Evolutionary conservation across 2,113 vertebrate genomes (phyloP), one percentile per base, ranked within the genome.

Genomic region (Haplochromis vanheusdeni): DNA sequence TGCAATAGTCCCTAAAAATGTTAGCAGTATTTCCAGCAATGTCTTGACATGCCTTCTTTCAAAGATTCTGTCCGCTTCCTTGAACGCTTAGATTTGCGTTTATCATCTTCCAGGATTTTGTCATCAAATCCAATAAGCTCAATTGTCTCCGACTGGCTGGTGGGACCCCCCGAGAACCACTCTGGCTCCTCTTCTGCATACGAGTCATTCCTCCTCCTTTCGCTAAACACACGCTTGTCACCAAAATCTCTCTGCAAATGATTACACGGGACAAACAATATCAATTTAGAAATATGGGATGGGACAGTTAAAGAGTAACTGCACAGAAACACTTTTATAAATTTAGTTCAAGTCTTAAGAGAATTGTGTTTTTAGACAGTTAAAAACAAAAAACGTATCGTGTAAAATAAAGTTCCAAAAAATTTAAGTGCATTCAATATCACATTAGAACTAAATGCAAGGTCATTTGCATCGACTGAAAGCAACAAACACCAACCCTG

Each of bases 71-170:
- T 95, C 37, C 97, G 95, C 81, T 97, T 97, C 31, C 97, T 96
- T 6, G 97, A 96, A 14, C 98, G 96, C 86, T 98, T 99, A 14
- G 97, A 96, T 45, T 93, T 97, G 73, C 98, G 98, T 84, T 97
- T 98, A 89, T 99, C 98, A 84, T 99, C 98, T 92, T 99, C 98
- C 83, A 99, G 85, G 52, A 99, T 97, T 92, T 98, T 99, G 51
- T 99, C 99, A 83, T 99, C 98, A 92, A 99, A 99, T 45, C 98
- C 98, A 56, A 97, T 99, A 35, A 99, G 97, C 84, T 99, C 98
- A 85, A 99, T 99, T 10, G 99, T 99, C 95, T 99, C 99, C 4
- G 98, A 99, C 92, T 99, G 99, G 94, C 99, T 99, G 10, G 98
- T 99, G 52, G 98, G 98, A 77, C 98, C 99, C 28, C 94, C 98